Evolutionary conservation across 1,140 invertebrate species (phyloP).

Genomic region (Branchinecta lindahli): DNA sequence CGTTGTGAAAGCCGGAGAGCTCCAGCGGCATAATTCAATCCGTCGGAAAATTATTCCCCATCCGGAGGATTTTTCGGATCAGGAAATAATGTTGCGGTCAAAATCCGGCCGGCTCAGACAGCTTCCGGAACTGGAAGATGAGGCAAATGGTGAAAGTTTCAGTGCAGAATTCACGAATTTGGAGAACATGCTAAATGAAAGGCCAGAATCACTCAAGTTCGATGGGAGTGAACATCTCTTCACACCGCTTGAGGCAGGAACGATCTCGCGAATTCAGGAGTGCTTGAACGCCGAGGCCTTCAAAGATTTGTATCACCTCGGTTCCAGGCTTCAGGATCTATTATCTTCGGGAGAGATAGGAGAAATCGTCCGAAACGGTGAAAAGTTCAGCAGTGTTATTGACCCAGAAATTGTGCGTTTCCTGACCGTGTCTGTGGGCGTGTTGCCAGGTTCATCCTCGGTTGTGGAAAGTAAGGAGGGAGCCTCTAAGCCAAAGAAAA

Average conservation of each 20-base stretch:
- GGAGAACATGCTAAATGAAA: neutral
- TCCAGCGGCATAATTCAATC: slow-evolving; percentile 26
- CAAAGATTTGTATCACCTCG: slow-evolving; percentile 30
- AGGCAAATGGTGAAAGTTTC: neutral
- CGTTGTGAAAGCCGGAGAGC: slow-evolving; percentile 26
- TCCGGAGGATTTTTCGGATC: slow-evolving; percentile 20
- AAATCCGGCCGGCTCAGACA: neutral
- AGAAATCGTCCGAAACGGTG: slow-evolving; percentile 30
- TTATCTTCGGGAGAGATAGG: slow-evolving; percentile 30
- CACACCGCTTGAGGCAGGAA: slow-evolving; percentile 21
- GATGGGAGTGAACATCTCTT: slow-evolving; percentile 4
- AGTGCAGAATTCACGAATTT: neutral
- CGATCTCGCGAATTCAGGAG: slow-evolving; percentile 26
- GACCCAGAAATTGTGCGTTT: slow-evolving; percentile 29
- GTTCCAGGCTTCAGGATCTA: slow-evolving; percentile 30
- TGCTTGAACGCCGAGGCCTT: slow-evolving; percentile 29
- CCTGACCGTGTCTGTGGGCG: slow-evolving; percentile 18
- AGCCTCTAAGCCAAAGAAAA: neutral
- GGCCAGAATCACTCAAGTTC: neutral
- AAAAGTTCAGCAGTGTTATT: slow-evolving; percentile 27
- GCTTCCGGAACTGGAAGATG: neutral
- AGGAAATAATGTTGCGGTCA: neutral
- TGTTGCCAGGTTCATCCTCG: neutral
- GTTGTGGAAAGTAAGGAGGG: no score
- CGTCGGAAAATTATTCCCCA: slow-evolving; percentile 25